Base-by-base conservation (phyloP, 2,888 invertebrate genomes). In the Eurytoma californica region DNA sequence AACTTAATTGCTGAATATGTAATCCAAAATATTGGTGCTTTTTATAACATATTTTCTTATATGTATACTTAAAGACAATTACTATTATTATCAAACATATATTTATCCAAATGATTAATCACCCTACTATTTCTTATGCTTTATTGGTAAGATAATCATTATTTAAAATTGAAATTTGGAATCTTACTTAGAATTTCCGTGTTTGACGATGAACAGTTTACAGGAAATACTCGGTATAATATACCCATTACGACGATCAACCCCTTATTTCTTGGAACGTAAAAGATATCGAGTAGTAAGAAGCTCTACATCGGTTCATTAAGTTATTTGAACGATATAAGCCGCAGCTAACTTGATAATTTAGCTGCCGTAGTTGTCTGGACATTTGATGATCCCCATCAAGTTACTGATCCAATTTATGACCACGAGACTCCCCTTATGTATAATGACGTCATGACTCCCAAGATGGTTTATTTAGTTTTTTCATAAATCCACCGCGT, bases 361-460 rank as follows among this genome's bases (percentile, higher is more conserved):
- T 74, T 58, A 74, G 16, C 66, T 57, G 49, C 65, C 30, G 3
- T 20, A 63, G 63, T 66, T 53, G 47, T 58, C 58, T 12, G 13
- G 68, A 47, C 61, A 69, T 65, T 77, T 58, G 61, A 72, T 77
- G 77, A 77, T 77, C 61, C 77, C 77, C 72, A 77, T 77, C 77
- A 30, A 65, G 70, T 63, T 18, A 57, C 55, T 77, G 49, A 77
- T 77, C 70, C 77, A 70, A 77, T 77, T 72, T 39, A 53, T 53
- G 55, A 55, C 13, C 51, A 28, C 76, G 7, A 20, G 7, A 14
- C 68, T 49, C 76, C 69, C 69, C 63, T 61, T 1, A 24, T 24
- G 28, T 13, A n/a, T 18, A 30, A 66, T 66, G 57, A 74, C 66
- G 66, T 74, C 61, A 74, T 58, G 49, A 49, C 58, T 70, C 70